These are phyloP conservation scores for Epicampocera succincta DNA, from an alignment of 2,888 invertebrate genomes.

Conservation along the genomic window DNA sequence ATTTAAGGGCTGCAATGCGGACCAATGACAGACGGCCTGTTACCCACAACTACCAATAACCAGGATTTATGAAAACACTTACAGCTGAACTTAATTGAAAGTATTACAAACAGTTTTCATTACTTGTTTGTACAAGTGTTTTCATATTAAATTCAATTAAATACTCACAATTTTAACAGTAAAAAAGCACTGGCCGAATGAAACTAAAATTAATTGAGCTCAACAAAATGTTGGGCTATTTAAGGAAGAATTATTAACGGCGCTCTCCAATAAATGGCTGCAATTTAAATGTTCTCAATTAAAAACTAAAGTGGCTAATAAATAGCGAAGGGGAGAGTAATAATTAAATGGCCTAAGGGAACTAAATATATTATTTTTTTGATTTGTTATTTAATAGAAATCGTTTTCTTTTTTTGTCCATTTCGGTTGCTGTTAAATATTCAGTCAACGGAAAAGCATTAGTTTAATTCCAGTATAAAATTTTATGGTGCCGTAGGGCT, in stretches of 20 bases:
- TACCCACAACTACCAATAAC: slow-evolving; percentile 14
- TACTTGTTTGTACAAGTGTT: too few species aligned
- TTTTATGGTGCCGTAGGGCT: slow-evolving; percentile 57
- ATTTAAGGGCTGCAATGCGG: too few species aligned
- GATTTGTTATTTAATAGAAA: slow-evolving; percentile 40
- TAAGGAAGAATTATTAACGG: slow-evolving; percentile 29
- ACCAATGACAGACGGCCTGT: slow-evolving; percentile 11
- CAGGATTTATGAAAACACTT: slow-evolving; percentile 62
- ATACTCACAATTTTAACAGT: too few species aligned
- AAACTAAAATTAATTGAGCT: too few species aligned
- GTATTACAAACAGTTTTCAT: too few species aligned
- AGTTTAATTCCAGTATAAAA: slow-evolving; percentile 34
- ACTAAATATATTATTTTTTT: neutral
- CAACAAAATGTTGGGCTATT: neutral
- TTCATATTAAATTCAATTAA: too few species aligned
- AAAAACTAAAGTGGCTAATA: slow-evolving; percentile 43
- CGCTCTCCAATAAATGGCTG: slow-evolving; percentile 37
- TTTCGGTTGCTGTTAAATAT: neutral
- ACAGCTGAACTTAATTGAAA: slow-evolving; percentile 25
- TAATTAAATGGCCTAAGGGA: neutral
- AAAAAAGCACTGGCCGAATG: too few species aligned
- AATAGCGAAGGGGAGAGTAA: neutral
- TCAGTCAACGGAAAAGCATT: slow-evolving; percentile 20
- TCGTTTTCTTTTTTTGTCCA: neutral
- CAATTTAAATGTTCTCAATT: slow-evolving; percentile 62